A percentile compares a stretch with the other conserved stretches of the same genome.
Conservation (phyloP, 2,888 invertebrate genomes). For the Dryococelus australis region DNA sequence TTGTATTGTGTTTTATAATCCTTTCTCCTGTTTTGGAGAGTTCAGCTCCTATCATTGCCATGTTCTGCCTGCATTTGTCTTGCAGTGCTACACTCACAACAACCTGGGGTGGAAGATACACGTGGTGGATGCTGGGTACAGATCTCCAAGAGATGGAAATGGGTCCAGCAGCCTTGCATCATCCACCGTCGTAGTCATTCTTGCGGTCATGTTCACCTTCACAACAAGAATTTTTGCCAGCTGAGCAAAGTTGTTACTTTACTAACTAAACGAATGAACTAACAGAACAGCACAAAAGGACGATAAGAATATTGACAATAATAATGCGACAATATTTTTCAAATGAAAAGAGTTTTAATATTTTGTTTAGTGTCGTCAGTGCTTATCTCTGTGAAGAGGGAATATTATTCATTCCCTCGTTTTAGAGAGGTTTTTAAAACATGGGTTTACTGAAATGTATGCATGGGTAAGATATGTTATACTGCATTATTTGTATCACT, state of each 20-base stretch:
- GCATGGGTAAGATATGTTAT: background rate
- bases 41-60: too few relatives aligned
- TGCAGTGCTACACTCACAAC: constrained; percentile 90
- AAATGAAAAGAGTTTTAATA: constrained; percentile 2
- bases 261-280: background rate
- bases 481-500: background rate
- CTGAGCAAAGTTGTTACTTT: background rate
- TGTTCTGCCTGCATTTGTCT: background rate
- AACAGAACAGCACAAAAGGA: background rate
- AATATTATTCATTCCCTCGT: constrained; percentile 6
- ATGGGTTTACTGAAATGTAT: constrained; percentile 2
- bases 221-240: constrained; percentile 5
- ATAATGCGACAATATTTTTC: constrained; percentile 16
- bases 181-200: background rate
- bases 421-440: background rate
- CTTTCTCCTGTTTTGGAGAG: too few relatives aligned
- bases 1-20: too few relatives aligned
- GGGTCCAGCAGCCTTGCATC: background rate
- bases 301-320: background rate
- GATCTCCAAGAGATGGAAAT: constrained; percentile 33
- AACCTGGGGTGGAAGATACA: constrained; percentile 94
- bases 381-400: constrained; percentile 8
- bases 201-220: background rate
- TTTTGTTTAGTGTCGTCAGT: constrained; percentile 2
- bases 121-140: constrained; percentile 69